Percentiles rank a stretch among this genome's conserved stretches.
Conservation (phyloP, 2,797 vertebrate species). For the Crenichthys baileyi region DNA sequence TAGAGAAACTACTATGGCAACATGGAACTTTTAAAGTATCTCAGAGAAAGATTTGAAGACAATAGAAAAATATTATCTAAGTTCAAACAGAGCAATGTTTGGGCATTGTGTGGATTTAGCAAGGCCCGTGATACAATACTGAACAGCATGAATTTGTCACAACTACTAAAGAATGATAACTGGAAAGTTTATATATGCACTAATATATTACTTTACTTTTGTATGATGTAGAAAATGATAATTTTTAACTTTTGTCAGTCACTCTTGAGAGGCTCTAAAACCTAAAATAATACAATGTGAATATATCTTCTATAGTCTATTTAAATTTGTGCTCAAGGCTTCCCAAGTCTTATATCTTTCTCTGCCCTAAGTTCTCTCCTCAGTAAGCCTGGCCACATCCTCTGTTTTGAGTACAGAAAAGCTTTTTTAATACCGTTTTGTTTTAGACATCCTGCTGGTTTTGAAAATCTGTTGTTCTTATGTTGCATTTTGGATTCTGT, state of each 20-base stretch:
- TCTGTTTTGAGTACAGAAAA: slow-evolving; percentile 64
- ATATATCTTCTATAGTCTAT: slow-evolving; percentile 8
- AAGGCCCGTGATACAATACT: not conserved
- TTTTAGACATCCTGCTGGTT: slow-evolving; percentile 30
- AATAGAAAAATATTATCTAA: too few species aligned
- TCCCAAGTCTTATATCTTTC: slow-evolving; percentile 30
- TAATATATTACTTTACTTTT: not conserved
- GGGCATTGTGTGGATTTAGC: not conserved
- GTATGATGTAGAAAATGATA: not conserved
- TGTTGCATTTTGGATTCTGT: slow-evolving; percentile 28
- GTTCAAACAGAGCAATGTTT: too few species aligned
- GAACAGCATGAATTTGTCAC: too few species aligned
- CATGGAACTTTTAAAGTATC: not conserved
- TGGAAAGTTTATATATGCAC: not conserved
- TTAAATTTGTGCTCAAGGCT: slow-evolving; percentile 23
- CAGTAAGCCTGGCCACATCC: slow-evolving; percentile 77
- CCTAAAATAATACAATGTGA: slow-evolving; percentile 17
- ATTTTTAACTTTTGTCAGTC: not conserved
- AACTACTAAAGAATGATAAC: slow-evolving; percentile 1
- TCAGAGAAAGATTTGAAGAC: not conserved
- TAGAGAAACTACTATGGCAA: too few species aligned
- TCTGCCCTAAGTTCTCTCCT: slow-evolving; percentile 59
- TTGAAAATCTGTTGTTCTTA: slow-evolving; percentile 45
- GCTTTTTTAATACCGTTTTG: too few species aligned
- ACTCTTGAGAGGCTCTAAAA: not conserved